A percentile compares a stretch with the other conserved stretches of the same genome.
phyloP scores from a whole-genome alignment of 2,797 vertebrate species.

The Acipenser transmontanus region DNA sequence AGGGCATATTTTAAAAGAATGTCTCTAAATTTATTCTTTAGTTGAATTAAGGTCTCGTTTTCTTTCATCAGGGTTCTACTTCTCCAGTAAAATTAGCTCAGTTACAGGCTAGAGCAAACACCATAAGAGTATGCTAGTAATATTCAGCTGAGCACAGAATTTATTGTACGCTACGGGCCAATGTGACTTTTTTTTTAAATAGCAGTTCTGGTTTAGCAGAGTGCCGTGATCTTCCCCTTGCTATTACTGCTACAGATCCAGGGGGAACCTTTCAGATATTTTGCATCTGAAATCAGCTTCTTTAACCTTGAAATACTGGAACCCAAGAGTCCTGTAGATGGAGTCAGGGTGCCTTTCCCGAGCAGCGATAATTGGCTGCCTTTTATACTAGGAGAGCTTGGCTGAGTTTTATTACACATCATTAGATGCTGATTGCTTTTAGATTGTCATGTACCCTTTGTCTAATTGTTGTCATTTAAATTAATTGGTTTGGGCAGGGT shows the following conservation, averaged over 20 bases:
- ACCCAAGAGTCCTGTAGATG: background rate
- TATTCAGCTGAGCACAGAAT: too few relatives aligned
- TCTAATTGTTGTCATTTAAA: constrained; percentile 70
- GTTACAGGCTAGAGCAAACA: too few relatives aligned
- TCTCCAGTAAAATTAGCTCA: too few relatives aligned
- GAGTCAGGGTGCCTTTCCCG: constrained; percentile 8
- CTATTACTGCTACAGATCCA: background rate
- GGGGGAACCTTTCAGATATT: background rate
- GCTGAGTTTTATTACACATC: constrained; percentile 58
- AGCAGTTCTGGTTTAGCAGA: background rate
- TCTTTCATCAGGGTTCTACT: too few relatives aligned
- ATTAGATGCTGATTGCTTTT: constrained; percentile 62
- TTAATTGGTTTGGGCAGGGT: constrained; percentile 42
- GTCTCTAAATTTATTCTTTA: too few relatives aligned
- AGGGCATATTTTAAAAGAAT: too few relatives aligned
- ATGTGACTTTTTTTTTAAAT: too few relatives aligned
- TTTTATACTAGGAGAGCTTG: constrained; percentile 16
- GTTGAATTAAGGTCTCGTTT: too few relatives aligned
- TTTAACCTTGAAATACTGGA: constrained; percentile 9
- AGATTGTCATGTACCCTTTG: constrained; percentile 61
- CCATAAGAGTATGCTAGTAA: too few relatives aligned
- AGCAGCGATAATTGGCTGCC: constrained; percentile 29
- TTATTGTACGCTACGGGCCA: too few relatives aligned
- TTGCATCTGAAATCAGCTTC: background rate
- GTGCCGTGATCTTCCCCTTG: background rate